These are phyloP conservation scores for Rhagoletis zephyria DNA, from an alignment of 1,140 invertebrate genomes.

Conservation along the genomic window DNA sequence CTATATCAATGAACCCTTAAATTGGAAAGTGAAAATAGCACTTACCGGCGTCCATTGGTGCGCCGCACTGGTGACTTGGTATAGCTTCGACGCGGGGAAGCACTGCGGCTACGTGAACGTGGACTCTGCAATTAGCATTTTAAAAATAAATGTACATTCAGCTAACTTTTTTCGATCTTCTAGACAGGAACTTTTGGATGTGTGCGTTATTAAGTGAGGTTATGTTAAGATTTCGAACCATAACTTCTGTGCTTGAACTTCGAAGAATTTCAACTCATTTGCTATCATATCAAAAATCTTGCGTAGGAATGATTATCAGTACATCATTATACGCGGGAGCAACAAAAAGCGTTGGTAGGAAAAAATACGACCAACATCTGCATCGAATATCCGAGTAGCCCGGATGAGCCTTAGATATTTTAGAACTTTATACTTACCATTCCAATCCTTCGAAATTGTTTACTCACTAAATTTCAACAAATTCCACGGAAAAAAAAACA, in stretches of 20 bases:
- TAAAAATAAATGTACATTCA: not conserved
- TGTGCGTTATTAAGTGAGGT: not conserved
- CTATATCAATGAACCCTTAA: not conserved
- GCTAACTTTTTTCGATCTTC: not conserved
- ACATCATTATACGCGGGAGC: not conserved
- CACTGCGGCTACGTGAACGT: slow-evolving; percentile 53
- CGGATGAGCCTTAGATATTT: not conserved
- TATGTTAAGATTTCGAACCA: not conserved
- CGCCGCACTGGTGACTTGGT: slow-evolving; percentile 49
- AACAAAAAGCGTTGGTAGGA: not conserved
- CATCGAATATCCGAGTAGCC: not conserved
- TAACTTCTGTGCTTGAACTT: not conserved
- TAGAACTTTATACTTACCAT: slow-evolving; percentile 12
- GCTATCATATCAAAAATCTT: not conserved
- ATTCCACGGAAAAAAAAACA: not conserved
- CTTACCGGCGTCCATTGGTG: slow-evolving; percentile 54
- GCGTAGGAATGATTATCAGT: not conserved
- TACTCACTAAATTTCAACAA: not conserved
- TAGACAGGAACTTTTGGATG: not conserved
- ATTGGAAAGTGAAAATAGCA: not conserved
- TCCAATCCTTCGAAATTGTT: not conserved
- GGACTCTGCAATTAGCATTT: slow-evolving; percentile 43
- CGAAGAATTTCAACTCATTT: not conserved
- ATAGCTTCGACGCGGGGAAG: slow-evolving; percentile 54
- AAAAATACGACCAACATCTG: not conserved